Percentiles rank a stretch among this genome's conserved stretches.
Evolutionary conservation across 2,113 vertebrate species (phyloP).

Genomic region (Eolophus roseicapilla): DNA sequence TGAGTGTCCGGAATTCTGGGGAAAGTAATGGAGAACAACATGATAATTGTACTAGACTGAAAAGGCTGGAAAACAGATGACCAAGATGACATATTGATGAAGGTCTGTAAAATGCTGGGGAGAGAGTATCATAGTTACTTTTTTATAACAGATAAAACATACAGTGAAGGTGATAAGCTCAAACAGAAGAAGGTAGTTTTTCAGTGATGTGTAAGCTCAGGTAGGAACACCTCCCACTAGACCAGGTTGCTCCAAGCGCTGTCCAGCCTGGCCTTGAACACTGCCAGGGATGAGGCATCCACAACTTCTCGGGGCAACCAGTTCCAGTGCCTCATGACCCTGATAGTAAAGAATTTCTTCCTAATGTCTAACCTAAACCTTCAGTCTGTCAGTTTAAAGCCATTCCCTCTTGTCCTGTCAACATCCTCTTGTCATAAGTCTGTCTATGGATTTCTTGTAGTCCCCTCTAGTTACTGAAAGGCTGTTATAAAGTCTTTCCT

Average conservation of each 20-base stretch:
- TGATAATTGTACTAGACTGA: background rate
- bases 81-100: background rate
- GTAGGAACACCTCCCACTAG: background rate
- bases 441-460: background rate
- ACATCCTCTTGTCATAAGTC: background rate
- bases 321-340: background rate
- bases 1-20: background rate
- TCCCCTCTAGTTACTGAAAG: background rate
- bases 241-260: background rate
- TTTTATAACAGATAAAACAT: background rate
- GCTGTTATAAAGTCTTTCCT: background rate
- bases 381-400: background rate
- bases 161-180: background rate
- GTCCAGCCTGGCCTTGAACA: background rate
- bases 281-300: background rate
- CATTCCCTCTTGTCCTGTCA: background rate
- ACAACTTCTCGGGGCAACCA: background rate
- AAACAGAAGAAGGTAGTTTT: background rate
- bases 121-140: background rate
- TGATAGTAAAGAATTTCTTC: background rate
- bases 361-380: background rate
- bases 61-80: background rate
- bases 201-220: background rate
- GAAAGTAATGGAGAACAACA: background rate
- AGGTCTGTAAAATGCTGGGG: background rate